A percentile compares a stretch with the other conserved stretches of the same genome.
These are phyloP conservation scores for Serrognathus titanus DNA, from an alignment of 2,888 invertebrate species.

Conservation along the genomic window DNA sequence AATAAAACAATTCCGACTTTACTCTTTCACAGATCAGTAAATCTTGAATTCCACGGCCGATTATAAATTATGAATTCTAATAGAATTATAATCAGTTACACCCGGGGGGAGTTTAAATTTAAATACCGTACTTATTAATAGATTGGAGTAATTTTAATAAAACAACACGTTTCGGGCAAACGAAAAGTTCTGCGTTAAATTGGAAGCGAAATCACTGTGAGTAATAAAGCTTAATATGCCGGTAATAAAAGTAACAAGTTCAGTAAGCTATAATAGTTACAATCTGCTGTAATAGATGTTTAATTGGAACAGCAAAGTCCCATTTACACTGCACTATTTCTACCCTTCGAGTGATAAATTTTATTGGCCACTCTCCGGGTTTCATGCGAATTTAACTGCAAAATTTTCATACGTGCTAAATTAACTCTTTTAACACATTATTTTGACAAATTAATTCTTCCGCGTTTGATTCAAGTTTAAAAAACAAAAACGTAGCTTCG, in stretches of 20 bases:
- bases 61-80: too few relatives aligned
- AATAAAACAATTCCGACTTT: too few relatives aligned
- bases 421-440: too few relatives aligned
- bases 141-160: too few relatives aligned
- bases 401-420: neutral
- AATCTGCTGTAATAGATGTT: slow-evolving; percentile 20
- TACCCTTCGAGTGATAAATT: slow-evolving; percentile 20
- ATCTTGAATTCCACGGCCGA: too few relatives aligned
- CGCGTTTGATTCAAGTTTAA: too few relatives aligned
- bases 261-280: slow-evolving; percentile 17
- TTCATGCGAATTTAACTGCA: slow-evolving; percentile 14
- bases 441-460: too few relatives aligned
- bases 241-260: slow-evolving; percentile 13
- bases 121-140: too few relatives aligned
- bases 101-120: too few relatives aligned
- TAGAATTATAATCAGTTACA: too few relatives aligned
- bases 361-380: slow-evolving; percentile 20
- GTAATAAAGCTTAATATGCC: slow-evolving; percentile 15
- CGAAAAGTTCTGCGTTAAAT: neutral
- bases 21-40: too few relatives aligned
- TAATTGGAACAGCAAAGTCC: slow-evolving; percentile 21
- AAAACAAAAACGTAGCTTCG: too few relatives aligned
- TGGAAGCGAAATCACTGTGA: slow-evolving; percentile 1
- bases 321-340: slow-evolving; percentile 16
- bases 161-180: neutral